Percentiles rank a stretch among this genome's conserved stretches.
Conservation (phyloP, 2,888 invertebrate genomes). For the Rutpela maculata region DNA sequence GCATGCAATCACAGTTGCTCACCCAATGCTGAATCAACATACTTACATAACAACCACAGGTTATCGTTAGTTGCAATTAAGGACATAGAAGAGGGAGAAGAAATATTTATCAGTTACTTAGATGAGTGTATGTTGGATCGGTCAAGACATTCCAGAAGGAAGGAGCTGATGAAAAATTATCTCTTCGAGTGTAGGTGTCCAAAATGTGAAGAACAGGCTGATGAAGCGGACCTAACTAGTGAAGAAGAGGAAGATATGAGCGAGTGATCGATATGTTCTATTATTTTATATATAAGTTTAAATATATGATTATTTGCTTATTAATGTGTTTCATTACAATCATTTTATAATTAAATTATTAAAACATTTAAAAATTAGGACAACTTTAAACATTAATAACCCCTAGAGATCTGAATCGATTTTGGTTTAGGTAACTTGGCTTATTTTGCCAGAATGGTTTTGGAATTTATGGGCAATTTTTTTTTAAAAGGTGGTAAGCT, state of each 20-base stretch:
- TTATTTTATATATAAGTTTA: not conserved
- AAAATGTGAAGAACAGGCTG: constrained; percentile 84
- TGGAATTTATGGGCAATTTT: too few species aligned
- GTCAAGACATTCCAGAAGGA: constrained; percentile 91
- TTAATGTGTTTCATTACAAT: not conserved
- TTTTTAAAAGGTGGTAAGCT: too few species aligned
- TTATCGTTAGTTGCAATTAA: constrained; percentile 83
- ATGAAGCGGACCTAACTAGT: constrained; percentile 88
- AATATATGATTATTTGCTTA: not conserved
- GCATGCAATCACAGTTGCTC: constrained; percentile 93
- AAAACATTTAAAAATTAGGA: too few species aligned
- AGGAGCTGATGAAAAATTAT: constrained; percentile 86
- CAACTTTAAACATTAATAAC: too few species aligned
- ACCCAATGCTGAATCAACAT: constrained; percentile 91
- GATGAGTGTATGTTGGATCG: constrained; percentile 88
- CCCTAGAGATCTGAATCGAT: too few species aligned
- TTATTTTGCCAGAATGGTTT: too few species aligned
- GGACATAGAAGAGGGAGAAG: constrained; percentile 87
- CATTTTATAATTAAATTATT: too few species aligned
- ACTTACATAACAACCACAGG: constrained; percentile 86
- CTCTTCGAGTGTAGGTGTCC: constrained; percentile 88
- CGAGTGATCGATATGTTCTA: constrained; percentile 42
- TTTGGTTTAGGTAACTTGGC: too few species aligned
- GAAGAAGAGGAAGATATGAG: constrained; percentile 81
- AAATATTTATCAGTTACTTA: constrained; percentile 93